Percentiles rank a stretch among this genome's conserved stretches.
phyloP scores from a whole-genome alignment of 2,113 vertebrate species.

The Pogonocichla stellata region DNA sequence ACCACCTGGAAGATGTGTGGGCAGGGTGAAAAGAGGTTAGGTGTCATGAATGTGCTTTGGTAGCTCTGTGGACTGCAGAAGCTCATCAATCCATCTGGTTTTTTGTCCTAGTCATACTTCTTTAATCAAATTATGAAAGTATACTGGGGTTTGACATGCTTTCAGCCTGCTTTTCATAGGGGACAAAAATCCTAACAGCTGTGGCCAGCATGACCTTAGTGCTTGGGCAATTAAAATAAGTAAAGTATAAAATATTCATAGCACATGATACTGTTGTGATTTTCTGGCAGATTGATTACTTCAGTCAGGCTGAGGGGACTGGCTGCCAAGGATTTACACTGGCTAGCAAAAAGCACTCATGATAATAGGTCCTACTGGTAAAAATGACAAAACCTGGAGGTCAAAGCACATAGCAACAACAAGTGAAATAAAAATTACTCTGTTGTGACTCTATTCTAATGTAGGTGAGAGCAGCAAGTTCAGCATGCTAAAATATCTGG shows the following conservation, averaged over 20 bases:
- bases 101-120: not conserved
- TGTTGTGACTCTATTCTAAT: not conserved
- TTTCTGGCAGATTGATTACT: conserved; percentile 43
- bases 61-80: not conserved
- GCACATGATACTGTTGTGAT: not conserved
- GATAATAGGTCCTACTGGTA: conserved; percentile 26
- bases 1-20: not conserved
- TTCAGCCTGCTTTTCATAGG: not conserved
- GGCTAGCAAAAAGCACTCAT: not conserved
- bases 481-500: not conserved
- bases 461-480: not conserved
- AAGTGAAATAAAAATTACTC: not conserved
- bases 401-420: conserved; percentile 6
- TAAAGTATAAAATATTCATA: conserved; percentile 54
- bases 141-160: not conserved
- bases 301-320: not conserved
- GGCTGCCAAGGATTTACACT: conserved; percentile 27
- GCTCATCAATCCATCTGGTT: not conserved
- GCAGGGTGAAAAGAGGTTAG: not conserved
- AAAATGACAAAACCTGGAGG: conserved; percentile 20
- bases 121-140: not conserved
- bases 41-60: not conserved
- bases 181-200: not conserved
- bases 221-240: conserved; percentile 47
- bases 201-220: not conserved